Conservation (phyloP, 1,140 invertebrate genomes). For the Lepidostoma basale region DNA sequence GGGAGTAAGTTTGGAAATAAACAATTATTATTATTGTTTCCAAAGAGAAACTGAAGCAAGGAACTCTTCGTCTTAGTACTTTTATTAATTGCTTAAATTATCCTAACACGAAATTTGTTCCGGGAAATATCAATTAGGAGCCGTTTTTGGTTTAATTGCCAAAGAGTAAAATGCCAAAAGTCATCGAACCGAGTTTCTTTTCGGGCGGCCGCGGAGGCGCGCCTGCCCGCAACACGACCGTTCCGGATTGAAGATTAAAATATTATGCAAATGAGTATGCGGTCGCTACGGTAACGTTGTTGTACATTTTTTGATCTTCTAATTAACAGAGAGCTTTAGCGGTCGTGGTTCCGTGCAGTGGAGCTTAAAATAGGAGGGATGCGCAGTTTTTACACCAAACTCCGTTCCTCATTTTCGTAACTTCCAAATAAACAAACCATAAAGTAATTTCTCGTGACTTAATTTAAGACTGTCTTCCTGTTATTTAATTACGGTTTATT, state of each 20-base stretch:
- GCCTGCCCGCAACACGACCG: not conserved
- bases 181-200: not conserved
- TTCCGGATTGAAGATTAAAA: slow-evolving; percentile 45
- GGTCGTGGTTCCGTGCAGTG: slow-evolving; percentile 17
- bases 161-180: not conserved
- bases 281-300: slow-evolving; percentile 26
- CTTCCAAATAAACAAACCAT: too few species aligned
- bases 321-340: slow-evolving; percentile 42
- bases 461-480: too few species aligned
- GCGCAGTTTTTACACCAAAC: too few species aligned
- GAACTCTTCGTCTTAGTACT: not conserved
- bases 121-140: slow-evolving; percentile 14
- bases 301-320: slow-evolving; percentile 36
- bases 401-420: too few species aligned
- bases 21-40: not conserved
- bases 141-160: slow-evolving; percentile 1
- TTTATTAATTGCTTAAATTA: slow-evolving; percentile 8
- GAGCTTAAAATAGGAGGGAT: too few species aligned
- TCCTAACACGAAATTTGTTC: not conserved
- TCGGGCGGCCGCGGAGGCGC: not conserved
- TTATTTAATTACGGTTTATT: too few species aligned
- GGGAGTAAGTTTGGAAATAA: not conserved
- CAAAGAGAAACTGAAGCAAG: not conserved
- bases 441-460: too few species aligned
- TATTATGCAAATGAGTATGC: slow-evolving; percentile 43